Conservation (phyloP, 1,140 invertebrate species). For the Diorhabda sublineata region DNA sequence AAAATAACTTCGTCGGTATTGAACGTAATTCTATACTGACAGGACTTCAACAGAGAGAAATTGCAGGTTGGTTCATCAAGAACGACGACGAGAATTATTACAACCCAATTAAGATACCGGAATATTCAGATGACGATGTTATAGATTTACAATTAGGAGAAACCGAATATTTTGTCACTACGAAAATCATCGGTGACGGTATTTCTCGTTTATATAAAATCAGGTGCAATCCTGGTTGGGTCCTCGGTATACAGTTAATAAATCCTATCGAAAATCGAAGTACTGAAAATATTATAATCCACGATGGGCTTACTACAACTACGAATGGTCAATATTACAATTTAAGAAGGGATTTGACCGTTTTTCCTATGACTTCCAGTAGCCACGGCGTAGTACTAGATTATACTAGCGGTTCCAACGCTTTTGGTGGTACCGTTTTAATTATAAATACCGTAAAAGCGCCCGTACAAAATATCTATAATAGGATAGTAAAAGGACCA, state of each 20-base stretch:
- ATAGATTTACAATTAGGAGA: conserved; percentile 63
- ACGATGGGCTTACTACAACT: conserved; percentile 63
- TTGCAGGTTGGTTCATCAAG: conserved; percentile 86
- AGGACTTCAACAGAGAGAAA: conserved; percentile 79
- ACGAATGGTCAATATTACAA: conserved; percentile 66
- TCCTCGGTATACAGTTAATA: conserved; percentile 75
- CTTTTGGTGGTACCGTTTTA: conserved; percentile 78
- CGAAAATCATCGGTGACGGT: conserved; percentile 55
- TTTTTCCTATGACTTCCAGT: conserved; percentile 82
- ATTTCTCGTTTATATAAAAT: conserved; percentile 42
- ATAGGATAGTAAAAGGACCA: conserved; percentile 68
- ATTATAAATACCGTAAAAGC: conserved; percentile 71
- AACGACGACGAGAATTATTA: conserved; percentile 65
- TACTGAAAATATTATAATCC: conserved; percentile 73
- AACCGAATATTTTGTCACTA: conserved; percentile 73
- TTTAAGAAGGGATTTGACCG: conserved; percentile 72
- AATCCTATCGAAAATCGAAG: conserved; percentile 86
- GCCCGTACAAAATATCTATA: conserved; percentile 64
- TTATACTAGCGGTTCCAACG: conserved; percentile 74
- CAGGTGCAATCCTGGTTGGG: conserved; percentile 59
- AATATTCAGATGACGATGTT: conserved; percentile 54
- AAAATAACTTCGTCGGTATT: conserved; percentile 85
- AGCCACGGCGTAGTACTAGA: conserved; percentile 78
- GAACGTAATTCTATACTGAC: conserved; percentile 87
- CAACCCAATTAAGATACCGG: conserved; percentile 64